Percentiles rank a stretch among this genome's conserved stretches.
Evolutionary conservation across 2,113 vertebrate species (phyloP).

Genomic region (Centrocercus urophasianus): DNA sequence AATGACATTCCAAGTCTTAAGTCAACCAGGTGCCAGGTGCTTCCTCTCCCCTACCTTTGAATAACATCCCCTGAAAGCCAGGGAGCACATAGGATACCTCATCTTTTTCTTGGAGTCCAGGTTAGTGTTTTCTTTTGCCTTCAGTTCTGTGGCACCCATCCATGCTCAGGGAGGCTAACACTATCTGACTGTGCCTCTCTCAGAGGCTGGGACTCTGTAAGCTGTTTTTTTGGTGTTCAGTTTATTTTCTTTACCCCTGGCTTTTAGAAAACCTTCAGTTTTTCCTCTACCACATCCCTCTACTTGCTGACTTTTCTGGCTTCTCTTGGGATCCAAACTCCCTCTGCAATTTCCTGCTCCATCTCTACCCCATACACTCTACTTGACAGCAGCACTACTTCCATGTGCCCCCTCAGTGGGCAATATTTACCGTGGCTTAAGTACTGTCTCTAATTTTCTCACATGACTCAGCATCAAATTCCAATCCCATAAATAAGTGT

Average conservation of each 20-base stretch:
- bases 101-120: constrained; percentile 20
- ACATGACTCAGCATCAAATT: constrained; percentile 60
- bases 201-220: not conserved
- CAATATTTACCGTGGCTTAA: constrained; percentile 33
- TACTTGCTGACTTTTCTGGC: constrained; percentile 9
- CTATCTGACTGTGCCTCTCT: not conserved
- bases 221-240: constrained; percentile 32
- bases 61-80: constrained; percentile 23
- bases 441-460: constrained; percentile 47
- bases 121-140: constrained; percentile 38
- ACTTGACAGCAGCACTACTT: constrained; percentile 26
- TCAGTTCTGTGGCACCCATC: constrained; percentile 24
- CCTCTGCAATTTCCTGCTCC: constrained; percentile 55
- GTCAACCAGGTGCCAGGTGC: constrained; percentile 48
- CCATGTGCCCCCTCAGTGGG: not conserved
- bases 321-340: constrained; percentile 26
- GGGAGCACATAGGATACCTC: constrained; percentile 40
- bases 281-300: constrained; percentile 19
- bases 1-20: constrained; percentile 55
- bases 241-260: constrained; percentile 54
- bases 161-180: not conserved
- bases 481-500: constrained; percentile 28
- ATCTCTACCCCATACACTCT: not conserved
- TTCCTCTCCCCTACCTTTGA: constrained; percentile 36
- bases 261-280: constrained; percentile 41